phyloP scores from a whole-genome alignment of 2,113 vertebrate species.

The Antechinus stuartii region DNA sequence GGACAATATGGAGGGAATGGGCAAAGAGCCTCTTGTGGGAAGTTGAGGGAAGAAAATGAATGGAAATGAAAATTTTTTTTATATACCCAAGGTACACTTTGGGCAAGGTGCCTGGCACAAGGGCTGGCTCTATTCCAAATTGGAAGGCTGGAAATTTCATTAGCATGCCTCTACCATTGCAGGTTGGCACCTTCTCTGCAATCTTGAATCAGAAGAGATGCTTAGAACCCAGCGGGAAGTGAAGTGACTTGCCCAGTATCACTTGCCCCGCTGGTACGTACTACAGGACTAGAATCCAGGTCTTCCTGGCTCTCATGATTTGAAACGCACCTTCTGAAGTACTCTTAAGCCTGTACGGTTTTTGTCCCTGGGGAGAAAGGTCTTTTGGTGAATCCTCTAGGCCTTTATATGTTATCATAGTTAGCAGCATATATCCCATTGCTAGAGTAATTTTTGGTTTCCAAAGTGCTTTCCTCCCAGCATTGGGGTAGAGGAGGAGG shows the following conservation, averaged over 20 bases:
- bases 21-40: conserved; percentile 39
- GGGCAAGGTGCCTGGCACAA: conserved; percentile 31
- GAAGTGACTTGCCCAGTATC: too few relatives aligned
- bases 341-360: conserved; percentile 34
- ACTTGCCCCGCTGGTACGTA: too few relatives aligned
- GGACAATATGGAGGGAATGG: conserved; percentile 33
- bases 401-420: conserved; percentile 4
- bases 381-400: conserved; percentile 25
- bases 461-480: background rate
- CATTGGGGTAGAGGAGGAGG: background rate
- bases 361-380: conserved; percentile 38
- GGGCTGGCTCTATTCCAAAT: too few relatives aligned
- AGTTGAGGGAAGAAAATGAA: conserved; percentile 47
- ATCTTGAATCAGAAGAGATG: too few relatives aligned
- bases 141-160: too few relatives aligned
- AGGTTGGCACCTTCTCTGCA: too few relatives aligned
- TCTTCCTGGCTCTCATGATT: conserved; percentile 12
- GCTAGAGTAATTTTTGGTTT: background rate
- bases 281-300: too few relatives aligned
- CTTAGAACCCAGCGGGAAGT: too few relatives aligned
- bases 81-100: conserved; percentile 27
- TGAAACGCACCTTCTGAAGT: conserved; percentile 30
- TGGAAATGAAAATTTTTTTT: conserved; percentile 64
- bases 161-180: too few relatives aligned
- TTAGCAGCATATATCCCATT: background rate